These are phyloP conservation scores for Hemibagrus wyckioides DNA, from an alignment of 2,113 vertebrate species.

Conservation along the genomic window DNA sequence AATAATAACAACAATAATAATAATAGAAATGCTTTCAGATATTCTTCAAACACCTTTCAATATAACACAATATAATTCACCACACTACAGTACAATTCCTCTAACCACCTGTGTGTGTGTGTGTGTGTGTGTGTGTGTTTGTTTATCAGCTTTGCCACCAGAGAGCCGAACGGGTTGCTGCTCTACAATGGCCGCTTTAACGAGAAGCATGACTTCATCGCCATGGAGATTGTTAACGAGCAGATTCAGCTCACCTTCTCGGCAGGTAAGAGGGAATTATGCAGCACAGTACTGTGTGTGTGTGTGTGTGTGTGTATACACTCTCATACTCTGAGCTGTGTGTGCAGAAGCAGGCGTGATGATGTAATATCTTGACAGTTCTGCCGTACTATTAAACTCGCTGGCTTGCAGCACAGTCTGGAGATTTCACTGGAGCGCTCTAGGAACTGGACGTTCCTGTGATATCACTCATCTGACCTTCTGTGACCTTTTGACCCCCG, in stretches of 20 bases:
- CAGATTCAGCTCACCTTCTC: constrained; percentile 96
- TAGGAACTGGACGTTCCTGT: not conserved
- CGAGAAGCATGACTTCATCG: constrained; percentile 92
- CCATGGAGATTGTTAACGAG: constrained; percentile 87
- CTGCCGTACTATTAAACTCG: not conserved
- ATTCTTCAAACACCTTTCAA: too few relatives aligned
- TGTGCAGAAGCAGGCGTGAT: not conserved
- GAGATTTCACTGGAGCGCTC: too few relatives aligned
- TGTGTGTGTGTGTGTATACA: constrained; percentile 8
- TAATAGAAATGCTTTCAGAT: too few relatives aligned
- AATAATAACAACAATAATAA: not conserved
- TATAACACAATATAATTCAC: not conserved
- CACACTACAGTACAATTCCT: not conserved
- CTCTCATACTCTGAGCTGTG: not conserved
- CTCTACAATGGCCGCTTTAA: constrained; percentile 96
- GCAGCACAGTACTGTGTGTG: not conserved
- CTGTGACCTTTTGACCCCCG: constrained; percentile 32
- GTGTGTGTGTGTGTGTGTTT: constrained; percentile 29
- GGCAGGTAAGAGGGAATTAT: constrained; percentile 75
- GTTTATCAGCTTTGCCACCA: constrained; percentile 85
- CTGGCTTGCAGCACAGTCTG: not conserved
- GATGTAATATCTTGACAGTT: not conserved
- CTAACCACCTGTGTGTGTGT: constrained; percentile 19
- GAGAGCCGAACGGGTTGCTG: constrained; percentile 82
- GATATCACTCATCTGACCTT: not conserved